Conservation (phyloP, 2,888 invertebrate species). For the Andrena bucephala region DNA sequence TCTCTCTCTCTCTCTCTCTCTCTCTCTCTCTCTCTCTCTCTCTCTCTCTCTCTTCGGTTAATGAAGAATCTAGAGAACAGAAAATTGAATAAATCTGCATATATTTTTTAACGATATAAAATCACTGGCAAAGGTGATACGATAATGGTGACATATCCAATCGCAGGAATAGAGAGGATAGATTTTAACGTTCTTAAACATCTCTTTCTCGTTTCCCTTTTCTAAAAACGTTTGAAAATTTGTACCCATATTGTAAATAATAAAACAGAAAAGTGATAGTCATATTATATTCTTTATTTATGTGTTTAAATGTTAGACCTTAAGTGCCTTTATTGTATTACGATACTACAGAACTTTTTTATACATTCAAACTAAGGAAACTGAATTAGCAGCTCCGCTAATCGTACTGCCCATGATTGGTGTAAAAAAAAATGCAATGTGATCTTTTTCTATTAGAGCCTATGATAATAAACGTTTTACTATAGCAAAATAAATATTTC, state of each 20-base stretch:
- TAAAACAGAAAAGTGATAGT: constrained; percentile 63
- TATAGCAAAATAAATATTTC: background rate
- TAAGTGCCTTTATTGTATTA: constrained; percentile 74
- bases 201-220: constrained; percentile 11
- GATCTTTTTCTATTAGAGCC: constrained; percentile 63
- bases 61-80: background rate
- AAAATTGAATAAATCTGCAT: constrained; percentile 15
- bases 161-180: background rate
- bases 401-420: constrained; percentile 56
- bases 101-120: constrained; percentile 20
- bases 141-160: constrained; percentile 13
- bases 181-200: constrained; percentile 26
- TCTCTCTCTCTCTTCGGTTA: background rate
- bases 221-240: constrained; percentile 26
- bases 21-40: background rate
- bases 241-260: constrained; percentile 65
- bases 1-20: background rate
- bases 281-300: constrained; percentile 63
- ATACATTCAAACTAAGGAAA: constrained; percentile 48
- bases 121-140: background rate
- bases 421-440: constrained; percentile 67
- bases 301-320: constrained; percentile 63
- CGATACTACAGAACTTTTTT: constrained; percentile 59
- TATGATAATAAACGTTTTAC: constrained; percentile 51
- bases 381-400: constrained; percentile 50